Conservation (phyloP, 2,888 invertebrate genomes). For the Tromatobia lineatoria region DNA sequence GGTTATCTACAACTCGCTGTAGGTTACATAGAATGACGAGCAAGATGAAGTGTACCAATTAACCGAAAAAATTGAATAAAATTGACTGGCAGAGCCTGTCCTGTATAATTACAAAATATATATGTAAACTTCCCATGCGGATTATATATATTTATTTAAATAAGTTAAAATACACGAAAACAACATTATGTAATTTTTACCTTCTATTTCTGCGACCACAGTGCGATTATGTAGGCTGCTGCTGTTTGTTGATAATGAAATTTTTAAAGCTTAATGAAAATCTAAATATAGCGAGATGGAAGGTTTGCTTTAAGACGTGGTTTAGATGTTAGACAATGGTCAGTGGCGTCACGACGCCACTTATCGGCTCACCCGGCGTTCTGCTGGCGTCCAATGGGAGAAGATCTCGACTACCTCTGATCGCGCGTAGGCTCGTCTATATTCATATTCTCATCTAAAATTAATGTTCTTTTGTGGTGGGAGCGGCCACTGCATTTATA, state of each 20-base stretch:
- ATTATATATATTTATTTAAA: too few relatives aligned
- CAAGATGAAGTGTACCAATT: too few relatives aligned
- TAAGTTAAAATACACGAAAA: too few relatives aligned
- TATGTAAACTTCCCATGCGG: too few relatives aligned
- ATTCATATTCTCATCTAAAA: constrained; percentile 22
- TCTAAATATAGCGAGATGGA: constrained; percentile 47
- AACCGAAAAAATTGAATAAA: too few relatives aligned
- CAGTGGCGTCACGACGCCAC: constrained; percentile 66
- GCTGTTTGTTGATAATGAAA: background rate
- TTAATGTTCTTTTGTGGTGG: background rate
- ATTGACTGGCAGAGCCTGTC: too few relatives aligned
- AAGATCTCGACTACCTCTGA: background rate
- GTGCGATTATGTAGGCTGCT: background rate
- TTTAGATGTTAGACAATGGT: constrained; percentile 65
- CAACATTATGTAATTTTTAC: too few relatives aligned
- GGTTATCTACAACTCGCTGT: too few relatives aligned
- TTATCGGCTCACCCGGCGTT: constrained; percentile 5
- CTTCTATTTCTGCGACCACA: background rate
- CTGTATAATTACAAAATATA: too few relatives aligned
- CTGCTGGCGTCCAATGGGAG: constrained; percentile 1
- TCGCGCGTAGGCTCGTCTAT: constrained; percentile 3
- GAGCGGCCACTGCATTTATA: constrained; percentile 5
- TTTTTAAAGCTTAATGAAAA: background rate
- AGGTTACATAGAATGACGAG: too few relatives aligned
- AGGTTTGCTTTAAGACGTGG: constrained; percentile 57